These are phyloP conservation scores for Henricia sp. DNA, from an alignment of 53 echinoderm and acorn worm species.

Conservation along the genomic window DNA sequence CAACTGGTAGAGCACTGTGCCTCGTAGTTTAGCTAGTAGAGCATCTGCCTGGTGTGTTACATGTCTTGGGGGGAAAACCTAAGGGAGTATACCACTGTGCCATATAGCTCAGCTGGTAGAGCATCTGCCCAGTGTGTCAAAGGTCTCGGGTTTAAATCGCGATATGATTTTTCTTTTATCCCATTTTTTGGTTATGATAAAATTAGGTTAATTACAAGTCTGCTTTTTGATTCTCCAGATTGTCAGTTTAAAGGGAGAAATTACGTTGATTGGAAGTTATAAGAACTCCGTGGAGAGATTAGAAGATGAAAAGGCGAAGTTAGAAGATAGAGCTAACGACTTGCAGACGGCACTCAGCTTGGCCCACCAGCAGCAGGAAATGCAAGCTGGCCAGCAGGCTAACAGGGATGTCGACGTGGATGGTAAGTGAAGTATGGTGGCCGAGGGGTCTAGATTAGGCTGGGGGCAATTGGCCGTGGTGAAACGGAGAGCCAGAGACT, in stretches of 20 bases:
- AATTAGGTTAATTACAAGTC: background rate
- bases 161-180: too few relatives aligned
- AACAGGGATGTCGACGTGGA: constrained; percentile 60
- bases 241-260: constrained; percentile 69
- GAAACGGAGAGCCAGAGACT: constrained; percentile 35
- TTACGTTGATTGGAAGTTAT: constrained; percentile 59
- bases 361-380: constrained; percentile 53
- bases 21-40: too few relatives aligned
- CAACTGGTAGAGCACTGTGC: too few relatives aligned
- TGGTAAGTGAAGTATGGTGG: constrained; percentile 73
- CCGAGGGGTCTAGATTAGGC: background rate
- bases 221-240: constrained; percentile 44
- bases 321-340: constrained; percentile 71
- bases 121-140: too few relatives aligned
- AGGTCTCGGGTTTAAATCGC: too few relatives aligned
- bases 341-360: constrained; percentile 66
- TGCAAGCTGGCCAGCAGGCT: constrained; percentile 2
- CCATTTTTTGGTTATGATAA: too few relatives aligned
- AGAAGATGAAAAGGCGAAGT: constrained; percentile 70
- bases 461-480: background rate
- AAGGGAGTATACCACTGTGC: too few relatives aligned
- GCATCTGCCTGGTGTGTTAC: too few relatives aligned
- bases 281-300: constrained; percentile 70
- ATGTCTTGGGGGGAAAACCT: too few relatives aligned
- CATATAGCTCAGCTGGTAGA: too few relatives aligned